Evolutionary conservation across 2,888 invertebrate genomes (phyloP).

Genomic region (Ophion slaviceki): DNA sequence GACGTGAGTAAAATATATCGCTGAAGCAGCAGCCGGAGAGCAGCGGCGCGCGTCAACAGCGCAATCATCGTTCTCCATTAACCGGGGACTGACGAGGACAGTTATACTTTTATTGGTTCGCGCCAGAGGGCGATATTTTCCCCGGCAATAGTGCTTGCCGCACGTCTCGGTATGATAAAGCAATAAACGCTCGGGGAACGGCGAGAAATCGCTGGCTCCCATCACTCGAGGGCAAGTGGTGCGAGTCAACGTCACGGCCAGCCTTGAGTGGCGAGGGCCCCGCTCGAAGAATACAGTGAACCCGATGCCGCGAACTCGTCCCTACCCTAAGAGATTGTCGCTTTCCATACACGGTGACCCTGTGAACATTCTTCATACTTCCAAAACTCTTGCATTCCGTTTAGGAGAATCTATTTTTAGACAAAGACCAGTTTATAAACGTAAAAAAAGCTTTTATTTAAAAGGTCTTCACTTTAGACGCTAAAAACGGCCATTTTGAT

Average conservation of each 20-base stretch:
- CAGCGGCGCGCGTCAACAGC: not conserved
- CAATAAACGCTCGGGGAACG: slow-evolving; percentile 11
- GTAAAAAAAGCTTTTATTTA: too few species aligned
- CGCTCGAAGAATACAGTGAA: not conserved
- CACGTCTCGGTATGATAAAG: not conserved
- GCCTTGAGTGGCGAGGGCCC: not conserved
- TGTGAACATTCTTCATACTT: not conserved
- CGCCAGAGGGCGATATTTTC: slow-evolving; percentile 15
- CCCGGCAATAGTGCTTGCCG: not conserved
- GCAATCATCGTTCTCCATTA: slow-evolving; percentile 13
- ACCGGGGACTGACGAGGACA: not conserved
- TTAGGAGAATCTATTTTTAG: too few species aligned
- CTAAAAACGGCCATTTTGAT: too few species aligned
- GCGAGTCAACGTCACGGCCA: slow-evolving; percentile 49
- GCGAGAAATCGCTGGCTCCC: slow-evolving; percentile 35
- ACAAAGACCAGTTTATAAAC: too few species aligned
- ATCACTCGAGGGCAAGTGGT: slow-evolving; percentile 51
- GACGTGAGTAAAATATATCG: not conserved
- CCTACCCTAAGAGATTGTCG: not conserved
- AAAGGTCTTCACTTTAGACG: too few species aligned
- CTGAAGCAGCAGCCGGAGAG: not conserved
- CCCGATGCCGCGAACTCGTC: not conserved
- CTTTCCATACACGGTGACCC: slow-evolving; percentile 1
- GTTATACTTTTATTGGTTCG: slow-evolving; percentile 24
- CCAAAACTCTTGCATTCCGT: too few species aligned